Percentiles rank a stretch among this genome's conserved stretches.
Conservation (phyloP, 2,888 invertebrate genomes). For the Thalpophila matura region DNA sequence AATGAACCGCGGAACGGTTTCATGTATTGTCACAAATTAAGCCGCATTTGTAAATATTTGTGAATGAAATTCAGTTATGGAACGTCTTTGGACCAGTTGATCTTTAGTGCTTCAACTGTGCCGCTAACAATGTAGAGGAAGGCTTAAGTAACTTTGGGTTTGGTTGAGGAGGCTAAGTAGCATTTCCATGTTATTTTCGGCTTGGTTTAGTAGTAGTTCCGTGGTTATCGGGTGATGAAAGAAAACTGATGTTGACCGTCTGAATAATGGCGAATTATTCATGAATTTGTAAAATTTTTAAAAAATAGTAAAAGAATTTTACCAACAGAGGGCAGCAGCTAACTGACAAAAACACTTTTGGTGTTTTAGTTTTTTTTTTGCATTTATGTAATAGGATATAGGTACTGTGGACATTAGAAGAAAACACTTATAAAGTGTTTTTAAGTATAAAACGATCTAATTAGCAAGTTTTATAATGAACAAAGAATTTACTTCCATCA, state of each 20-base stretch:
- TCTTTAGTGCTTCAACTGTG: slow-evolving; percentile 52
- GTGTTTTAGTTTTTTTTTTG: too few species aligned
- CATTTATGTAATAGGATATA: too few species aligned
- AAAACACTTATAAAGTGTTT: too few species aligned
- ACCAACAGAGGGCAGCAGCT: slow-evolving; percentile 2
- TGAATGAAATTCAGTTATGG: slow-evolving; percentile 74
- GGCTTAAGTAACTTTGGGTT: slow-evolving; percentile 50
- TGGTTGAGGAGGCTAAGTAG: slow-evolving; percentile 38
- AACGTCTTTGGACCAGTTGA: slow-evolving; percentile 24
- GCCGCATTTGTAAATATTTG: slow-evolving; percentile 84
- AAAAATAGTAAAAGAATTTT: too few species aligned
- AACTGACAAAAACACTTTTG: too few species aligned
- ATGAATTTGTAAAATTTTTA: not conserved
- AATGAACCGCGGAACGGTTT: slow-evolving; percentile 58
- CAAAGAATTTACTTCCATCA: not conserved
- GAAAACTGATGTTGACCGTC: not conserved
- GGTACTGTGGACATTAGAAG: too few species aligned
- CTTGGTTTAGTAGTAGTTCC: slow-evolving; percentile 20
- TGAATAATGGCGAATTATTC: slow-evolving; percentile 8
- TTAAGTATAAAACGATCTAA: too few species aligned
- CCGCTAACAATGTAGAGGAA: slow-evolving; percentile 62
- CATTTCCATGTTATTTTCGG: slow-evolving; percentile 39
- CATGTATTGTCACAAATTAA: slow-evolving; percentile 64
- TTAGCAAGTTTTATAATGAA: not conserved
- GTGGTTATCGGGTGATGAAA: slow-evolving; percentile 17